Percentiles rank a stretch among this genome's conserved stretches.
phyloP scores from a whole-genome alignment of 2,888 invertebrate genomes.

The Troides helena region DNA sequence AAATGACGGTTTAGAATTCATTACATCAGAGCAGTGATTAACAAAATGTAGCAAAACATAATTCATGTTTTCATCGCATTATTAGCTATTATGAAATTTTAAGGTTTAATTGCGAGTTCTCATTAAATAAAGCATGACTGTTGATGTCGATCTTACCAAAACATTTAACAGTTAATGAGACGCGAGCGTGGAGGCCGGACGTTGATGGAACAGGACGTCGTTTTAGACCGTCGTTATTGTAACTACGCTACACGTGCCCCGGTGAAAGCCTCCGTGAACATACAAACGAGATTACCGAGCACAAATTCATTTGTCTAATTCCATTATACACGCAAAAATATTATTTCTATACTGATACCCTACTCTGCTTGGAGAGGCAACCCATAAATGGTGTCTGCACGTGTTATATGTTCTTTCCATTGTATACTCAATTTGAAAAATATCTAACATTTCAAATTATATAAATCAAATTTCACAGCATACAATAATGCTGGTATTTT shows the following conservation, averaged over 20 bases:
- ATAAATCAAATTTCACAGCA: too few species aligned
- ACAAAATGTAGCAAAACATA: too few species aligned
- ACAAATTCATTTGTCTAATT: neutral
- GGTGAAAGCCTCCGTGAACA: constrained; percentile 27
- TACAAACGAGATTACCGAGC: constrained; percentile 19
- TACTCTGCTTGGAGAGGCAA: too few species aligned
- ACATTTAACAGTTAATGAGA: constrained; percentile 27
- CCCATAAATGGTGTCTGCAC: too few species aligned
- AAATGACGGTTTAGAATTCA: too few species aligned
- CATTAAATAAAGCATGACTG: constrained; percentile 6
- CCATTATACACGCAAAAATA: neutral
- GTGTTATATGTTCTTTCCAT: too few species aligned
- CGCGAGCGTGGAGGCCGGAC: constrained; percentile 1
- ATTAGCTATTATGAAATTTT: neutral
- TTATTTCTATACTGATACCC: too few species aligned
- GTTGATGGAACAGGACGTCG: constrained; percentile 24
- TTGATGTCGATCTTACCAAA: constrained; percentile 9
- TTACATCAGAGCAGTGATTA: too few species aligned
- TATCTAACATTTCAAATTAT: too few species aligned
- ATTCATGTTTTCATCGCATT: too few species aligned
- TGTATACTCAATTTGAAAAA: too few species aligned
- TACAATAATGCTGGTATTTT: too few species aligned
- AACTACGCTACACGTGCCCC: constrained; percentile 23
- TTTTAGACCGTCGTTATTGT: constrained; percentile 24
- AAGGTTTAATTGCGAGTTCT: neutral